Evolutionary conservation across 1,140 invertebrate species (phyloP).

Genomic region (Platorchestia sp.): DNA sequence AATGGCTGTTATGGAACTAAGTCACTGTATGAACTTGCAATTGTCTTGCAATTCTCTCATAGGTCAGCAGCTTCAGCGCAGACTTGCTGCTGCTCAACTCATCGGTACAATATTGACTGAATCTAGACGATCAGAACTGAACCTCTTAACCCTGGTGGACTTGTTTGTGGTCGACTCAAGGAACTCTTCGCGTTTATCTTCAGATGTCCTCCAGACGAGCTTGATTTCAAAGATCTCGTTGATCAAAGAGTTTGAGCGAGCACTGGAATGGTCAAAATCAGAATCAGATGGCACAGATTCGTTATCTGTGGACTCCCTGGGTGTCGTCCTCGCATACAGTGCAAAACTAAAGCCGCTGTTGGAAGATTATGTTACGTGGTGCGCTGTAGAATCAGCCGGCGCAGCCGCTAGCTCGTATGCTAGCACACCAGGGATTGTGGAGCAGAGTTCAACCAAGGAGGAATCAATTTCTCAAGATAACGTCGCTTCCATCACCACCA

Average conservation of each 20-base stretch:
- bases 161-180: background rate
- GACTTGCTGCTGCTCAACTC: conserved; percentile 10
- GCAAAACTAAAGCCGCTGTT: background rate
- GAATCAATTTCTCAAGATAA: background rate
- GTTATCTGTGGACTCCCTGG: background rate
- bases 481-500: background rate
- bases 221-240: background rate
- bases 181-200: background rate
- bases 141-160: background rate
- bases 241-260: background rate
- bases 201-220: background rate
- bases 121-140: background rate
- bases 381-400: background rate
- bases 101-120: background rate
- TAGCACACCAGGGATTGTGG: background rate
- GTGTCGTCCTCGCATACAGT: background rate
- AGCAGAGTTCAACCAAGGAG: background rate
- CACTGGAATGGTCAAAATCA: background rate
- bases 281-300: background rate
- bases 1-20: background rate
- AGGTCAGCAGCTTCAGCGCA: background rate
- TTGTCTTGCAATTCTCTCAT: background rate
- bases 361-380: background rate
- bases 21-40: background rate
- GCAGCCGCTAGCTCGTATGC: background rate